These are phyloP conservation scores for Calliopum simillimum DNA, from an alignment of 2,888 invertebrate genomes.

Conservation along the genomic window DNA sequence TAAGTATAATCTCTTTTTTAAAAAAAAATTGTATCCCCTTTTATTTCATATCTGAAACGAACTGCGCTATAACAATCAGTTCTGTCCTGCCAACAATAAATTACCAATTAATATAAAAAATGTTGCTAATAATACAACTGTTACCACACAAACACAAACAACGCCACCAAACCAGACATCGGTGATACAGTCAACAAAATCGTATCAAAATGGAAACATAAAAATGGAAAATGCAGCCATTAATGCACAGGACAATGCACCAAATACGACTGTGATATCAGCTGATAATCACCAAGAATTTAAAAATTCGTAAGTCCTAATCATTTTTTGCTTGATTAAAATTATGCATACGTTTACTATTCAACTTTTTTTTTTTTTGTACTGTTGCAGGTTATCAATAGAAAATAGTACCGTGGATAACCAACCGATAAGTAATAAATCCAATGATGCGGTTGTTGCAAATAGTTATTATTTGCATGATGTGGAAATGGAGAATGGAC, in stretches of 20 bases:
- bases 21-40: slow-evolving; percentile 29
- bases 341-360: background rate
- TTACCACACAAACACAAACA: slow-evolving; percentile 46
- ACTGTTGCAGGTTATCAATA: slow-evolving; percentile 49
- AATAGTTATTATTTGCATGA: slow-evolving; percentile 56
- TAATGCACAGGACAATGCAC: slow-evolving; percentile 42
- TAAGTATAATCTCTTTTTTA: slow-evolving; percentile 28
- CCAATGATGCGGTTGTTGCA: slow-evolving; percentile 45
- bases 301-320: slow-evolving; percentile 49
- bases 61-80: slow-evolving; percentile 36
- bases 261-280: slow-evolving; percentile 49
- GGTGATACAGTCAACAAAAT: slow-evolving; percentile 83
- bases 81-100: slow-evolving; percentile 50
- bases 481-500: slow-evolving; percentile 68
- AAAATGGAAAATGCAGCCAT: slow-evolving; percentile 33
- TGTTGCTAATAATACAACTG: slow-evolving; percentile 15
- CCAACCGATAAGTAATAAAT: slow-evolving; percentile 46
- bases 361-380: background rate
- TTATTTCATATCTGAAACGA: slow-evolving; percentile 11
- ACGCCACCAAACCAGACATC: slow-evolving; percentile 75
- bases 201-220: slow-evolving; percentile 63
- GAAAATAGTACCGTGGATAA: slow-evolving; percentile 47
- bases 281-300: slow-evolving; percentile 50
- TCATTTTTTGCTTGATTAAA: slow-evolving; percentile 7
- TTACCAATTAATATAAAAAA: slow-evolving; percentile 35